A percentile compares a stretch with the other conserved stretches of the same genome.
These are phyloP conservation scores for Folsomia manolachei DNA, from an alignment of 2,888 invertebrate genomes.

Conservation along the genomic window DNA sequence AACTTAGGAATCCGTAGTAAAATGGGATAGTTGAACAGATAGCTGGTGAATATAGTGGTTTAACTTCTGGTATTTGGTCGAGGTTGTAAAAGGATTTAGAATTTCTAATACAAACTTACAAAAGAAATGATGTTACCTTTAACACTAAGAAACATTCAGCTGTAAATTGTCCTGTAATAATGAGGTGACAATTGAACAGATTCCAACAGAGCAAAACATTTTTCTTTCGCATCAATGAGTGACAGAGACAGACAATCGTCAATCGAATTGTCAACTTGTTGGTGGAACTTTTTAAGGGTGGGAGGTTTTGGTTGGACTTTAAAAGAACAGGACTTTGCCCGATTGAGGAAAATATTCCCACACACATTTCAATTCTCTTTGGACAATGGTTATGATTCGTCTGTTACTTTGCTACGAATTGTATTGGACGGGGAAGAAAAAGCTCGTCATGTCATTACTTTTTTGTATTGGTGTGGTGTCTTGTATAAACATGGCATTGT, in stretches of 20 bases:
- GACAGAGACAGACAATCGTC: neutral
- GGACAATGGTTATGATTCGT: neutral
- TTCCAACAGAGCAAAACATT: no score
- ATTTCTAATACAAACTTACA: no score
- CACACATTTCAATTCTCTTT: neutral
- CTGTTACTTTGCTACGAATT: neutral
- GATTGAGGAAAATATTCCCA: neutral
- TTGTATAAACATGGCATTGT: no score
- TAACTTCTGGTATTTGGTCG: neutral
- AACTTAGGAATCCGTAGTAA: no score
- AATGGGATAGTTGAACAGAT: no score
- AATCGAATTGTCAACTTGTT: neutral
- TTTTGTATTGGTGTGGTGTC: no score
- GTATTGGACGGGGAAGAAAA: neutral
- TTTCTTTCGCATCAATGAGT: no score
- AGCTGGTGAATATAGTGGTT: no score
- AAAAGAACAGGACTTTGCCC: no score
- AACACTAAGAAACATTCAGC: neutral
- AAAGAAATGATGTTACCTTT: constrained; percentile 14
- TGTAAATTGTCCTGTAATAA: no score
- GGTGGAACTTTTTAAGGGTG: no score
- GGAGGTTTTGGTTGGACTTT: no score
- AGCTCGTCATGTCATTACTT: neutral
- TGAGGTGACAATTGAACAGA: constrained; percentile 22
- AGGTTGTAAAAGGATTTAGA: neutral